A percentile compares a stretch with the other conserved stretches of the same genome.
Evolutionary conservation across 35 echinoderm and acorn worm genomes (phyloP).

Genomic region (Stichopus chloronotus): DNA sequence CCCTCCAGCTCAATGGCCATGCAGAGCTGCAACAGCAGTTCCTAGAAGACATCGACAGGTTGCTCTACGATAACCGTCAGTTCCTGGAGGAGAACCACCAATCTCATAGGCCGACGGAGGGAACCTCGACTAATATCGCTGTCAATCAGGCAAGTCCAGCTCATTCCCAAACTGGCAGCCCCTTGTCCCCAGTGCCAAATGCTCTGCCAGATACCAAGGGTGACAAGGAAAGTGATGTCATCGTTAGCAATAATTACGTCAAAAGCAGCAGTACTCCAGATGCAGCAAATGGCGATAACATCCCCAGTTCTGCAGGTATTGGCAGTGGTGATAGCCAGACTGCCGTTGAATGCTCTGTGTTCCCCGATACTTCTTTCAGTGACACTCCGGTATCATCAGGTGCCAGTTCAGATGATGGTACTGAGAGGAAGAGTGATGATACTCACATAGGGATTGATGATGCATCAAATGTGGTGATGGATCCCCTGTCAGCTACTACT

Average conservation of each 20-base stretch:
- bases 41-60: slow-evolving; percentile 41
- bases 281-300: background rate
- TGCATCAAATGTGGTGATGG: background rate
- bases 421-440: background rate
- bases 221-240: background rate
- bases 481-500: background rate
- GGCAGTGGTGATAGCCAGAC: no score
- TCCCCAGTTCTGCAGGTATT: background rate
- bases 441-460: background rate
- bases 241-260: slow-evolving; percentile 8
- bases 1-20: slow-evolving; percentile 40
- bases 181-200: background rate
- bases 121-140: background rate
- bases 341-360: background rate
- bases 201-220: background rate
- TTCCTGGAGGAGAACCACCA: background rate
- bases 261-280: background rate
- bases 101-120: background rate
- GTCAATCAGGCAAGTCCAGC: background rate
- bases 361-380: slow-evolving; percentile 2
- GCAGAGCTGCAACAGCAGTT: slow-evolving; percentile 48
- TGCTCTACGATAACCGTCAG: slow-evolving; percentile 26
- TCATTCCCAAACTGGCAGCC: background rate
- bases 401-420: background rate
- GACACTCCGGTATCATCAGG: background rate